Evolutionary conservation across 92 coral and sea anemone species (phyloP).

Genomic region (Palythoa heliodiscus): DNA sequence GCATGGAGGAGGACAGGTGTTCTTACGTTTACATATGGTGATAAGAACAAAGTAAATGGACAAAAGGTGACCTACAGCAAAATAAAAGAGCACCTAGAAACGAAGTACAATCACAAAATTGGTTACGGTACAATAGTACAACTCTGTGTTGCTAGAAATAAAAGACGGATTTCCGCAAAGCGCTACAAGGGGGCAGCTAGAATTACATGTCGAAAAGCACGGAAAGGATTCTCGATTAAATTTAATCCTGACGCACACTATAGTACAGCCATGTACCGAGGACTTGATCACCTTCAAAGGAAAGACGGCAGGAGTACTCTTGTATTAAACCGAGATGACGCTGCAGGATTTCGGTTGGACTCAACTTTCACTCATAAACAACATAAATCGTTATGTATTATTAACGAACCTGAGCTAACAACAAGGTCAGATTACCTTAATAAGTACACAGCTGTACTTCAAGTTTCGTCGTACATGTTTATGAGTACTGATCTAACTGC

Average conservation of each 20-base stretch:
- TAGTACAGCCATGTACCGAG: conserved; percentile 60
- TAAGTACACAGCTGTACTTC: conserved; percentile 57
- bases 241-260: conserved; percentile 72
- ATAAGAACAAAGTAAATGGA: conserved; percentile 15
- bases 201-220: conserved; percentile 51
- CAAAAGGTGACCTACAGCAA: conserved; percentile 46
- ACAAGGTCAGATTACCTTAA: conserved; percentile 63
- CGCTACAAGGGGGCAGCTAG: conserved; percentile 62
- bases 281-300: conserved; percentile 54
- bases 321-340: conserved; percentile 51
- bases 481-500: conserved; percentile 47
- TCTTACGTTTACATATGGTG: conserved; percentile 50
- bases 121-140: conserved; percentile 49
- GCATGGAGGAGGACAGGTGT: conserved; percentile 75
- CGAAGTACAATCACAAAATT: conserved; percentile 48
- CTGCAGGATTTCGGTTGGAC: conserved; percentile 55
- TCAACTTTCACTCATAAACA: conserved; percentile 61
- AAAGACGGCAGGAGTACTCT: conserved; percentile 42
- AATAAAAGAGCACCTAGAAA: conserved; percentile 42
- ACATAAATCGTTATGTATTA: conserved; percentile 38
- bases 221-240: conserved; percentile 64
- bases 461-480: conserved; percentile 52
- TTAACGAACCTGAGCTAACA: conserved; percentile 43
- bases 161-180: conserved; percentile 40
- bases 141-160: conserved; percentile 58